phyloP scores from a whole-genome alignment of 2,888 invertebrate species.

The Lasioglossum calceatum region DNA sequence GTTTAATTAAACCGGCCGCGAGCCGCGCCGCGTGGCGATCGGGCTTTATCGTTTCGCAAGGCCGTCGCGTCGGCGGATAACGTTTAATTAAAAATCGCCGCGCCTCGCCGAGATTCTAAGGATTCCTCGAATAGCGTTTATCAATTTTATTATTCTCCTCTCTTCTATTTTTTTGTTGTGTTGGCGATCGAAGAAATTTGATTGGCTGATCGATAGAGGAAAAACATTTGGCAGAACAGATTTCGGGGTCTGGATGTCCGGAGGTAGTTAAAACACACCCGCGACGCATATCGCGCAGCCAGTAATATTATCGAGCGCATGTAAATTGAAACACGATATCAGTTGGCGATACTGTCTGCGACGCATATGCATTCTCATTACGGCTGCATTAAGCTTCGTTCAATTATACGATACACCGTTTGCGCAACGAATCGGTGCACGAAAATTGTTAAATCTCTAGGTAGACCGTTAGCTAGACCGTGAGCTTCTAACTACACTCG shows the following conservation, averaged over 20 bases:
- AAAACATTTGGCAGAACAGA: background rate
- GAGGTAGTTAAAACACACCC: background rate
- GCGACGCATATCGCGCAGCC: slow-evolving; percentile 31
- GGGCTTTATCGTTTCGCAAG: slow-evolving; percentile 3
- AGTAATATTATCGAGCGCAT: slow-evolving; percentile 56
- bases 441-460: slow-evolving; percentile 17
- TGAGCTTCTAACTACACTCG: too few relatives aligned
- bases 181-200: background rate
- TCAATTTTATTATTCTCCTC: background rate
- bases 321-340: slow-evolving; percentile 59
- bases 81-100: slow-evolving; percentile 9
- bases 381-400: slow-evolving; percentile 53
- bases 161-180: background rate
- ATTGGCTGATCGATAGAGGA: background rate
- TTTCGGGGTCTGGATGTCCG: background rate
- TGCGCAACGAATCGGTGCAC: slow-evolving; percentile 30
- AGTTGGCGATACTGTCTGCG: slow-evolving; percentile 49
- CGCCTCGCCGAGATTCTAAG: background rate
- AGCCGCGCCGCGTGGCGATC: background rate
- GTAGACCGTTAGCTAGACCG: background rate
- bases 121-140: slow-evolving; percentile 1
- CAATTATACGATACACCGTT: slow-evolving; percentile 58
- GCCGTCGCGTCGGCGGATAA: background rate
- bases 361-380: slow-evolving; percentile 58
- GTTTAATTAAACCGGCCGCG: background rate